A percentile compares a stretch with the other conserved stretches of the same genome.
These are phyloP conservation scores for Genyomyrus donnyi DNA, from an alignment of 2,113 vertebrate genomes.

Conservation along the genomic window DNA sequence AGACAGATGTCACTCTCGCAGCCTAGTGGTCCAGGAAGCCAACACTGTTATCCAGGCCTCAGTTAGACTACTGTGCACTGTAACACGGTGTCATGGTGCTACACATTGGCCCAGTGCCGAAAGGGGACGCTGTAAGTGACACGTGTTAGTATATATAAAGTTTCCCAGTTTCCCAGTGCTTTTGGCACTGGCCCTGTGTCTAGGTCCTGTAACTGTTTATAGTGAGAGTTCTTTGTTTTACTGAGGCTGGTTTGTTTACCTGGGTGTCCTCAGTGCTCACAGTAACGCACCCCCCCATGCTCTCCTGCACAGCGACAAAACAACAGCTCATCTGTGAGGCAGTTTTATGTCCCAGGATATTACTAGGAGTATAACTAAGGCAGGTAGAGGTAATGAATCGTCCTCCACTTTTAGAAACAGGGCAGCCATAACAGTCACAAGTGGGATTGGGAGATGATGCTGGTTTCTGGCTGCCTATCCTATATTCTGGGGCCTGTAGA, in stretches of 20 bases:
- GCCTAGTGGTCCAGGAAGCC: neutral
- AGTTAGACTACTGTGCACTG: neutral
- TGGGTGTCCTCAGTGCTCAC: neutral
- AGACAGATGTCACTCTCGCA: neutral
- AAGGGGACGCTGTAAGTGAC: neutral
- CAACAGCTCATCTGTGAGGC: neutral
- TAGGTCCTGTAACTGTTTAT: neutral
- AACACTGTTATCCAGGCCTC: neutral
- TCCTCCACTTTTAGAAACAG: constrained; percentile 11
- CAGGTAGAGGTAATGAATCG: neutral
- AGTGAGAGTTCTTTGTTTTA: neutral
- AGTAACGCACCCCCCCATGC: neutral
- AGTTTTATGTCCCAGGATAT: neutral
- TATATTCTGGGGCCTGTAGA: constrained; percentile 29
- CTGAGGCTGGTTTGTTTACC: neutral
- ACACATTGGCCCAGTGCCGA: neutral
- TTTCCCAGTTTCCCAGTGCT: neutral
- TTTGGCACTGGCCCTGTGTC: neutral
- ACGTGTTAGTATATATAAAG: neutral
- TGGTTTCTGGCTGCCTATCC: constrained; percentile 30
- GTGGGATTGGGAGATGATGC: constrained; percentile 15
- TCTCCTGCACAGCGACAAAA: neutral
- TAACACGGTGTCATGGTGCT: neutral
- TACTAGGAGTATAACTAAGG: neutral
- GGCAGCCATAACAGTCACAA: neutral